Evolutionary conservation across 1,140 invertebrate species (phyloP), one percentile per base, ranked within the genome.

Genomic region (Copidosoma floridanum): DNA sequence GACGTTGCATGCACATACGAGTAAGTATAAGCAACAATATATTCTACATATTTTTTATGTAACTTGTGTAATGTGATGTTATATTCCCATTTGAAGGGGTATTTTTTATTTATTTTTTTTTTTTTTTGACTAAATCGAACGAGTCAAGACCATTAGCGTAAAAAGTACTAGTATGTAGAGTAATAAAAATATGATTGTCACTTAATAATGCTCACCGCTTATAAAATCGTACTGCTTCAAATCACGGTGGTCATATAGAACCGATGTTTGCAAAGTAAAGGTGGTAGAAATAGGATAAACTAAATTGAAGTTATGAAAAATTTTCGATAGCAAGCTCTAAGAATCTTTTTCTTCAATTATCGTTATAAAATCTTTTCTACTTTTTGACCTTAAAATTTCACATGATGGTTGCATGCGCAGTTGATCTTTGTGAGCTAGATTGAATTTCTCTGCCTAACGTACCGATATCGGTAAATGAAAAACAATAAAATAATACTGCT

Each of bases 351-450:
- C n/a, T n/a, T n/a, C n/a, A n/a, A n/a, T n/a, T n/a, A n/a, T n/a
- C n/a, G n/a, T n/a, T n/a, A n/a, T n/a, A n/a, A n/a, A n/a, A n/a
- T 63, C 16, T 41, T 63, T 56, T 47, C 38, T 48, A 56, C 57
- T 69, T 71, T 71, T 75, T 78, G 72, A 80, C 78, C 78, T 80
- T 77, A 54, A 80, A 77, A 66, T 76, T 74, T 41, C 79, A 70
- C 64, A 76, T 79, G 66, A 80, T 79, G 63, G 76, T 80, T 59
- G 78, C 78, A 54, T 77, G 78, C 68, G 77, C 79, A 51, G 75
- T 78, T 61, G 78, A 78, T 65, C 76, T 80, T 71, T 80, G 77
- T 21, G 71, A 75, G 66, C 77, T 77, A 65, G 73, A 78, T 57
- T 67, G 53, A 68, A 78, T 79, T 68, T 80, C 78, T 73, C 76